A percentile compares a stretch with the other conserved stretches of the same genome.
These are phyloP conservation scores for Rosalia funebris DNA, from an alignment of 2,888 invertebrate genomes.

Conservation along the genomic window DNA sequence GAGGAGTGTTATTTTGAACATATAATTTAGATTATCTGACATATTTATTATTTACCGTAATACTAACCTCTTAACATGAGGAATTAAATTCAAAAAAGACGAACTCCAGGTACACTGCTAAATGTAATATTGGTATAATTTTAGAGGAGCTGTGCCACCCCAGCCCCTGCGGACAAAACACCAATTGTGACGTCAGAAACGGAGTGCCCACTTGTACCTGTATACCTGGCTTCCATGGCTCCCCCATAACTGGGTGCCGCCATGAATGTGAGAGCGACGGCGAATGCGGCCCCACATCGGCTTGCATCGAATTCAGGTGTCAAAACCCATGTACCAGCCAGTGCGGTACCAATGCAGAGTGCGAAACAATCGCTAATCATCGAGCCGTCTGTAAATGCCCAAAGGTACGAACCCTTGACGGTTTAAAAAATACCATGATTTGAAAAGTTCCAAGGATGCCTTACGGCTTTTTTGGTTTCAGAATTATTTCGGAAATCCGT, in stretches of 20 bases:
- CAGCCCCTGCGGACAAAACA: conserved; percentile 83
- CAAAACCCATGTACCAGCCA: conserved; percentile 75
- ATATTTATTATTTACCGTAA: too few species aligned
- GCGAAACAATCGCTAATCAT: conserved; percentile 79
- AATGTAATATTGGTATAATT: too few species aligned
- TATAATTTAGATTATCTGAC: too few species aligned
- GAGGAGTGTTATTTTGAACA: too few species aligned
- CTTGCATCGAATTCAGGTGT: conserved; percentile 81
- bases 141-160: conserved; percentile 86
- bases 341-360: conserved; percentile 83
- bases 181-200: conserved; percentile 81
- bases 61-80: too few species aligned
- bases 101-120: too few species aligned
- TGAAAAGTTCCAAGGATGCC: too few species aligned
- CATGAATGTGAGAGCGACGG: conserved; percentile 84
- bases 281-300: conserved; percentile 77
- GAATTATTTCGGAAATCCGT: conserved; percentile 79
- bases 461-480: too few species aligned
- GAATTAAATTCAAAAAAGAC: too few species aligned
- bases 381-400: conserved; percentile 83
- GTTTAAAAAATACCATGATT: too few species aligned
- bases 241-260: conserved; percentile 80
- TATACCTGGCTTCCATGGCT: conserved; percentile 78
- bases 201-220: conserved; percentile 84
- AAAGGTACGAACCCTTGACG: conserved; percentile 71